Base-by-base conservation (phyloP, 2,113 vertebrate genomes). In the Channa maculata region DNA sequence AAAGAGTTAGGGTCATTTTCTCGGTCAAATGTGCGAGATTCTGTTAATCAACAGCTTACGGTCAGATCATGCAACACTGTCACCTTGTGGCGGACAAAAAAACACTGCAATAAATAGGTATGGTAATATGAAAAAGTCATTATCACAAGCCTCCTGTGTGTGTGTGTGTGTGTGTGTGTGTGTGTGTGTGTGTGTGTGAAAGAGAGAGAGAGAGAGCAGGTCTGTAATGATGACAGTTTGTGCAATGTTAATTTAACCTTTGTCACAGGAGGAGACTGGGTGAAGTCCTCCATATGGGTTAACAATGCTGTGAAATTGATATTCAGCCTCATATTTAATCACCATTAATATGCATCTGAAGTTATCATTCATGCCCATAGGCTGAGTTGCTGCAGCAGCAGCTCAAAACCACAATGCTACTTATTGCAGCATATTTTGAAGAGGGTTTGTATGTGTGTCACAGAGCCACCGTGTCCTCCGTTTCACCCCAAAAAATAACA, bases 401-500 rank as follows among this genome's bases (percentile, higher is more conserved):
- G 58, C 57, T 38, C 13, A 8, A 60, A 70, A 1, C 37, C 57
- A 69, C 66, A 49, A 37, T 36, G 11, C 65, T 81, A 38, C 78
- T 39, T 66, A 58, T 45, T 66, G 73, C 66, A 62, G 67, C 60
- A 50, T 55, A 65, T 86, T 84, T 78, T 6, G 9, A 24, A 2
- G 0, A 15, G 49, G 70, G 72, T 53, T 61, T 75, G 76, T 85
- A 87, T 90, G 79, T 87, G 69, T 89, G 86, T 89, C 88, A 87
- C 60, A 85, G 77, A 91, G 83, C 64, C 75, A 75, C 71, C 71
- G 62, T 92, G 91, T 91, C 91, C 91, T 92, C 83, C 91, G 79
- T 61, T 90, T 92, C 88, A 92, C 91, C 91, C 90, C 87, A 90
- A 84, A 14, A 86, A 90, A 84, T 91, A 72, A 78, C 79, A 76